Conservation (phyloP, 2,797 vertebrate genomes). For the Syngnathus rostellatus region DNA sequence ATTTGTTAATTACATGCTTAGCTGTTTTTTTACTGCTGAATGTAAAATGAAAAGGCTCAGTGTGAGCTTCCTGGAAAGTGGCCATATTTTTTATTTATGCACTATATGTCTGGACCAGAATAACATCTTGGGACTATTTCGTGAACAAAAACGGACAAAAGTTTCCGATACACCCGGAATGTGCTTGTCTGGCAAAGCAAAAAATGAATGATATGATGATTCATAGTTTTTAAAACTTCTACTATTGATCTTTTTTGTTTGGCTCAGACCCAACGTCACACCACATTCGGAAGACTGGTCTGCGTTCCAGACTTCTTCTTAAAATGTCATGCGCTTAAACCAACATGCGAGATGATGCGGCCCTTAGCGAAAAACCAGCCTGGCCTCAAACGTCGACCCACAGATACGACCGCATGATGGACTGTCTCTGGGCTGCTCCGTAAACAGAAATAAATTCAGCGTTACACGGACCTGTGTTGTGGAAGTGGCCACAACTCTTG, state of each 20-base stretch:
- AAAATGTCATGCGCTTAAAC: background rate
- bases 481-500: conserved; percentile 44
- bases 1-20: conserved; percentile 4
- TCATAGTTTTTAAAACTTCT: background rate
- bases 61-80: background rate
- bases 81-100: background rate
- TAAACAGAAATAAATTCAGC: conserved; percentile 50
- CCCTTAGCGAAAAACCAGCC: conserved; percentile 15
- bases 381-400: conserved; percentile 40
- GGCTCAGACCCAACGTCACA: background rate
- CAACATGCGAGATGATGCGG: conserved; percentile 1
- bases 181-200: background rate
- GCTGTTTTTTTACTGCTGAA: background rate
- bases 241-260: background rate
- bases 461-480: conserved; percentile 17
- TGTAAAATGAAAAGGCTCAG: background rate
- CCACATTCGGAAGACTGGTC: background rate
- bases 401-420: conserved; percentile 51
- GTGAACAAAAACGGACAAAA: background rate
- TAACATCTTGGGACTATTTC: background rate
- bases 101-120: background rate
- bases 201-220: background rate
- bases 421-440: conserved; percentile 43
- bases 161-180: background rate
- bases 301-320: background rate